Conservation (phyloP, 2,888 invertebrate genomes). For the Hydraecia micacea region DNA sequence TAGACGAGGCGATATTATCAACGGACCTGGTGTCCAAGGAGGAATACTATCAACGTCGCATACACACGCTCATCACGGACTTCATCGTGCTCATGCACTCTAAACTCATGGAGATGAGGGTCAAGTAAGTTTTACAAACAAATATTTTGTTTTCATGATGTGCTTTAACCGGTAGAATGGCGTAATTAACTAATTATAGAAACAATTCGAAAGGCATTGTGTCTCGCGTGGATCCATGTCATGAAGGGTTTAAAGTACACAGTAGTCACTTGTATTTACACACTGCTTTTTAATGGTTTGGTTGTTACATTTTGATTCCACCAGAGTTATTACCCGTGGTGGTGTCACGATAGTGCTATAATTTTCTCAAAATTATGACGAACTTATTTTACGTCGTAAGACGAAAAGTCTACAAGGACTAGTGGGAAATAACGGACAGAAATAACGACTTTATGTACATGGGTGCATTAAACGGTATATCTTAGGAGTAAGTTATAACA, state of each 20-base stretch:
- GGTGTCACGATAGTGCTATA: not conserved
- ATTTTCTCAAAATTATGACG: not conserved
- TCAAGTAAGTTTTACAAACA: conserved; percentile 82
- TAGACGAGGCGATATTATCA: conserved; percentile 93
- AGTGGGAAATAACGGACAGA: not conserved
- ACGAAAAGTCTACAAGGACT: not conserved
- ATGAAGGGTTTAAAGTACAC: not conserved
- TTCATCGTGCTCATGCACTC: conserved; percentile 98
- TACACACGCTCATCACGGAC: conserved; percentile 96
- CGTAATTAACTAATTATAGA: no score
- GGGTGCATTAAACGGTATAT: not conserved
- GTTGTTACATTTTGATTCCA: not conserved
- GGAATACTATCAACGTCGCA: conserved; percentile 95
- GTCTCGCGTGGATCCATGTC: no score
- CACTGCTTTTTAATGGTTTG: not conserved
- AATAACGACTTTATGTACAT: not conserved
- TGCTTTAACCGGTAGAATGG: no score
- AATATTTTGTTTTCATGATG: not conserved
- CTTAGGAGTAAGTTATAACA: not conserved
- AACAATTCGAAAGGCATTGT: no score
- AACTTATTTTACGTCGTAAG: not conserved
- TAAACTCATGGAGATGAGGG: conserved; percentile 91
- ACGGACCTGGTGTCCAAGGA: conserved; percentile 92
- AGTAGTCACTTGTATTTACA: not conserved
- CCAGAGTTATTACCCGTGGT: not conserved